Evolutionary conservation across 2,888 invertebrate species (phyloP), one percentile per base, ranked within the genome.

Genomic region (Andrena dorsata): DNA sequence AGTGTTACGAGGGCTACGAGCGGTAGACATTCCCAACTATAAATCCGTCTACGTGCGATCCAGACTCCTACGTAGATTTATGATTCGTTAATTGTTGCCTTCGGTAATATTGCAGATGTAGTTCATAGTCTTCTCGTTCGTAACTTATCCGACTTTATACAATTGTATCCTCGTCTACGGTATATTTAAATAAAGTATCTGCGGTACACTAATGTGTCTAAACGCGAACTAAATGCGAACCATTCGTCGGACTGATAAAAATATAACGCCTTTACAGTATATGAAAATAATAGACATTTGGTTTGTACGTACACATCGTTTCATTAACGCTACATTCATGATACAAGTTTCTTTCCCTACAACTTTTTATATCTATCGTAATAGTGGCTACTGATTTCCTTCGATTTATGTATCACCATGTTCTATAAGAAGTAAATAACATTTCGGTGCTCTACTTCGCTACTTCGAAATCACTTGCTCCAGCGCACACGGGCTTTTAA

Each of bases 221-320:
- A 64, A 76, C 70, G 58, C 73, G 66, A 84, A 82, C 60, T 78
- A 84, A 83, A 79, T 60, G 71, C 66, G 68, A 81, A 78, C 69
- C 49, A 60, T 81, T 76, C 28, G 26, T 84, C 72, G 13, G 75
- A 78, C 75, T 78, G 70, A 75, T 76, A 84, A 78, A 84, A 84
- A 84, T 76, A 85, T 81, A 76, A 84, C 74, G 77, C 65, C 70
- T 85, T 78, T 78, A 76, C 73, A 60, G 61, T 84, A 84, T 81
- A 85, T 78, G 84, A 85, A 84, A 84, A 85, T 85, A 85, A 85
- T 84, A 82, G 70, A 84, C 69, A 84, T 85, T 85, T 81, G 73
- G 78, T 85, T 85, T 78, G 84, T 84, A 84, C 84, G 76, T 84
- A 84, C 60, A 73, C 63, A 78, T 78, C n/a, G 81, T 85, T 85